phyloP scores from a whole-genome alignment of 2,888 invertebrate species.

The Callimorpha dominula region DNA sequence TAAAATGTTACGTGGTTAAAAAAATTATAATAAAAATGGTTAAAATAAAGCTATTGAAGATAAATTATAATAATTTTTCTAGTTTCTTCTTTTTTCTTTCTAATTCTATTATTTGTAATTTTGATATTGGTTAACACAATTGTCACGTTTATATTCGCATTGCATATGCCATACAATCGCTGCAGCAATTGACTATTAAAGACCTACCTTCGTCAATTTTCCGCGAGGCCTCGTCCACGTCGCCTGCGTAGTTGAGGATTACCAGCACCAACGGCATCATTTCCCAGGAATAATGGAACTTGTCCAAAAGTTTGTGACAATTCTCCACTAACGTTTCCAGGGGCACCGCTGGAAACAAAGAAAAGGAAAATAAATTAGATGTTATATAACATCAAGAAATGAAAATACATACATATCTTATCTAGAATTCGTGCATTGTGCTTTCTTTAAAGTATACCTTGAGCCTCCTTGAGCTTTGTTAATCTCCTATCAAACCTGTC shows the following conservation, averaged over 20 bases:
- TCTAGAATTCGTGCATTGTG: too few species aligned
- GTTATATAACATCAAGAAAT: not conserved
- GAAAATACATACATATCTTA: not conserved
- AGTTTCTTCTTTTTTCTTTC: too few species aligned
- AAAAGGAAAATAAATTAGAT: slow-evolving; percentile 21
- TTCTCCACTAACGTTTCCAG: slow-evolving; percentile 88
- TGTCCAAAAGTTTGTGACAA: slow-evolving; percentile 91
- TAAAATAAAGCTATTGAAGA: not conserved
- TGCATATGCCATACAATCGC: slow-evolving; percentile 26
- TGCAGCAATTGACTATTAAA: slow-evolving; percentile 13
- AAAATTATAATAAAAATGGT: too few species aligned
- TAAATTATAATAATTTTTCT: not conserved
- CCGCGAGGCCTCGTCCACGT: slow-evolving; percentile 91
- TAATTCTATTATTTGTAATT: not conserved
- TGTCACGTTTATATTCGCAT: not conserved
- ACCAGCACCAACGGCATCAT: slow-evolving; percentile 93
- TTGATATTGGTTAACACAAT: not conserved
- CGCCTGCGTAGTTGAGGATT: slow-evolving; percentile 91
- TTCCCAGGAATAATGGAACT: slow-evolving; percentile 93
- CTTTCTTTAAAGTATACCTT: too few species aligned
- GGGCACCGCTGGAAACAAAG: slow-evolving; percentile 73
- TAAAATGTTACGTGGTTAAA: too few species aligned
- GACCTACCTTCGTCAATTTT: slow-evolving; percentile 91
- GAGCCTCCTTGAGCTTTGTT: too few species aligned
- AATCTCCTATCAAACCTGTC: too few species aligned